phyloP scores from a whole-genome alignment of 2,888 invertebrate genomes.

The Coelopa pilipes region DNA sequence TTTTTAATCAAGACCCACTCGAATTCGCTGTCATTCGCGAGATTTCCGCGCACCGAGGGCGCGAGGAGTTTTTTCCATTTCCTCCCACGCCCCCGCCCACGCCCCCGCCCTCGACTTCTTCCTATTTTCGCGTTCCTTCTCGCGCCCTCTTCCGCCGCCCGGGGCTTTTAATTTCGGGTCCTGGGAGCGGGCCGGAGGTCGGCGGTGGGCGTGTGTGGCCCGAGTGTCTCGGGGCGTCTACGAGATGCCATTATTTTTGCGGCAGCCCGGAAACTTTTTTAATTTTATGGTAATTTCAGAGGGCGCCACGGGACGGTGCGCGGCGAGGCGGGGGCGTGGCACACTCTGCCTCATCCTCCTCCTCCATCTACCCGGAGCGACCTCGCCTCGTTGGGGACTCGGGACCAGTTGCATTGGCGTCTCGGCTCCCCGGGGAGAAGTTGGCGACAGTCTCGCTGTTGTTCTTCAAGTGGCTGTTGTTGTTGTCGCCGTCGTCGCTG shows the following conservation, averaged over 20 bases:
- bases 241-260: slow-evolving; percentile 28
- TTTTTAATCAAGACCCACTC: slow-evolving; percentile 34
- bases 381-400: no score
- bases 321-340: background rate
- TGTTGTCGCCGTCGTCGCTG: no score
- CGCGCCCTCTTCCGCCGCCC: background rate
- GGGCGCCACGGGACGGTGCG: slow-evolving; percentile 11
- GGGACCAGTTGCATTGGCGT: no score
- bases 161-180: background rate
- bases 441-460: no score
- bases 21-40: slow-evolving; percentile 29
- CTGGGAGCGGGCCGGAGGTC: background rate
- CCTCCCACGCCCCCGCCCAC: background rate
- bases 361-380: no score
- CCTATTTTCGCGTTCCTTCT: background rate
- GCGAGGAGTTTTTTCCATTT: background rate
- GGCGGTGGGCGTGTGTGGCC: background rate
- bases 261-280: slow-evolving; percentile 45
- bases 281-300: slow-evolving; percentile 46
- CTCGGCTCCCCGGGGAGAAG: no score
- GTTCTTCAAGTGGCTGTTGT: no score
- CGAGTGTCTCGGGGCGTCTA: background rate
- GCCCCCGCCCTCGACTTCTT: background rate
- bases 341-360: background rate
- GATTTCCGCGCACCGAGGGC: background rate